phyloP scores from a whole-genome alignment of 2,113 vertebrate genomes.

The Tetrao urogallus region DNA sequence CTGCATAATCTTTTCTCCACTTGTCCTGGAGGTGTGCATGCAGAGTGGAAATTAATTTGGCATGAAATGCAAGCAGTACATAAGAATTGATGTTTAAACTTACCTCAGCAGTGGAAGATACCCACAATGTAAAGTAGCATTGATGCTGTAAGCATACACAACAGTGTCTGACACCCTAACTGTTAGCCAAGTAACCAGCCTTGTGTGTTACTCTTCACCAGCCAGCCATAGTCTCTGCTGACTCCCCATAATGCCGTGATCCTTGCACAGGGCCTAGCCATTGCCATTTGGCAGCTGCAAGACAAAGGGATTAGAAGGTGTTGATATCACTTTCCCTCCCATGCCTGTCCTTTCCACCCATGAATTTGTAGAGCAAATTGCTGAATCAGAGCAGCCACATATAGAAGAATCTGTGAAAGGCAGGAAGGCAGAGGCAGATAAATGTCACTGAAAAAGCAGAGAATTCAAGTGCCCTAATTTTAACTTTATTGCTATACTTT shows the following conservation, averaged over 20 bases:
- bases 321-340: background rate
- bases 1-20: conserved; percentile 6
- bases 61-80: conserved; percentile 28
- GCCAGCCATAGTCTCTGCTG: background rate
- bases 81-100: background rate
- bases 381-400: background rate
- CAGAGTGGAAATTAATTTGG: conserved; percentile 31
- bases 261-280: background rate
- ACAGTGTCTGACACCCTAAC: background rate
- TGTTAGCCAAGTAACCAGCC: background rate
- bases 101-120: background rate
- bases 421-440: background rate
- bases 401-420: background rate
- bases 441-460: background rate
- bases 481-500: background rate
- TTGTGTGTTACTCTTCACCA: background rate
- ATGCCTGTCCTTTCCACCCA: background rate
- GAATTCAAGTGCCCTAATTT: background rate
- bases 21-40: background rate
- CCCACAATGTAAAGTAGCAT: background rate
- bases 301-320: background rate
- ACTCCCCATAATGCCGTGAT: background rate
- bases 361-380: background rate
- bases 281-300: background rate
- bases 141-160: background rate